Base-by-base conservation (phyloP, 1,140 invertebrate species). In the Sogatella furcifera region DNA sequence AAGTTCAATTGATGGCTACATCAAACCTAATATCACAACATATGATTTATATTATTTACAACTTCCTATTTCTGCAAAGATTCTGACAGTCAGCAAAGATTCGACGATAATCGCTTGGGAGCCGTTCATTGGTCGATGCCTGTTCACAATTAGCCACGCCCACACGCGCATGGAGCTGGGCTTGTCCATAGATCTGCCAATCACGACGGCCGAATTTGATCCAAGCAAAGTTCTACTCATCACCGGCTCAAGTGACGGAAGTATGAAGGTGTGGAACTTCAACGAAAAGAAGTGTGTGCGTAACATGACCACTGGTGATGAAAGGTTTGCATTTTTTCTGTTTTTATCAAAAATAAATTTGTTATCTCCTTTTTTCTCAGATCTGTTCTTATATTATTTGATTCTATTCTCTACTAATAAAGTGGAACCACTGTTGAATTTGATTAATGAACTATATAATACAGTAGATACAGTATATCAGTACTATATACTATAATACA, bases 181-280 rank as follows among this genome's bases (percentile, higher is more conserved):
- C 10, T 79, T 82, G 69, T 67, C 75, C 31, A 71, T 78, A 43
- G 76, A 79, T 6, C 76, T 89, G 41, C 84, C 88, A 74, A 87
- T 90, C 34, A 89, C 85, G 0, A 82, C 84, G 0, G 85, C 84
- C 11, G 80, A 80, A 65, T 89, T 89, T 70, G 84, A 89, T 73
- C 78, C 80, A 1, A 77, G 81, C 2, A 74, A 81, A 58, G 82
- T 86, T 66, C 75, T 84, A 44, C 73, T 90, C 2, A 67, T 88
- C 0, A 87, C 85, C 0, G 84, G 84, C 0, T 84, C 82, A 1
- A 76, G 80, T 49, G 79, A 86, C 69, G 77, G 77, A 10, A 72
- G 71, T 5, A 53, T 75, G 21, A 76, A 84, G 76, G 80, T 88
- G 2, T 90, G 88, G 88, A 88, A 88, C 69, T 89, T 88, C 66